Evolutionary conservation across 2,797 vertebrate species (phyloP), one percentile per base, ranked within the genome.

Genomic region (Sciaenops ocellatus): DNA sequence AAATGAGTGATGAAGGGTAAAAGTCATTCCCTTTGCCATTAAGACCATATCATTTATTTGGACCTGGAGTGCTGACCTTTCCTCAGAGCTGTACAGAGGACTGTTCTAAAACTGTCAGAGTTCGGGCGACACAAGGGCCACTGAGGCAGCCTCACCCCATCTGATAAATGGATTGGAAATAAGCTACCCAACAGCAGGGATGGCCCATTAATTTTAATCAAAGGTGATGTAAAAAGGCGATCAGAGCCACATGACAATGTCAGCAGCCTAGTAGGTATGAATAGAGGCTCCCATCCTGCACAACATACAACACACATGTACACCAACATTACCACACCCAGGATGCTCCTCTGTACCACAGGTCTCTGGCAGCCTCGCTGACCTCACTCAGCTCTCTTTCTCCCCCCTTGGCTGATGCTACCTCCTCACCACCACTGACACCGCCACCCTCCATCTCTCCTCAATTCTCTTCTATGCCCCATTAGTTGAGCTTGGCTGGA

Each of bases 121-220:
- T 95, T 96, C 90, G 93, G 83, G 91, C 87, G 93, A 82, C 86
- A 86, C 47, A 1, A 78, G 95, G 95, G 95, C 96, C 93, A 91
- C 94, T 87, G 95, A 94, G 94, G 94, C 94, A 90, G 92, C 94
- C 84, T 96, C 87, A 80, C 96, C 96, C 93, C 89, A 90, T 90
- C 96, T 97, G 96, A 98, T 97, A 96, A 97, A 98, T 98, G 96
- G 95, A 95, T 97, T 97, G 96, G 96, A 97, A 97, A 97, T 96
- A 96, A 97, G 96, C 96, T 95, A 95, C 95, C 96, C 96, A 96
- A 95, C 94, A 96, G 93, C 96, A 90, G 95, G 94, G 95, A 98
- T 94, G 95, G 96, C 84, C 96, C 97, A 98, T 99, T 98, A 97
- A 98, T 98, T 98, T 97, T 98, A 97, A 98, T 98, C 97, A 98